Evolutionary conservation across 2,888 invertebrate species (phyloP), one percentile per base, ranked within the genome.

Genomic region (Drosophila demipolita): DNA sequence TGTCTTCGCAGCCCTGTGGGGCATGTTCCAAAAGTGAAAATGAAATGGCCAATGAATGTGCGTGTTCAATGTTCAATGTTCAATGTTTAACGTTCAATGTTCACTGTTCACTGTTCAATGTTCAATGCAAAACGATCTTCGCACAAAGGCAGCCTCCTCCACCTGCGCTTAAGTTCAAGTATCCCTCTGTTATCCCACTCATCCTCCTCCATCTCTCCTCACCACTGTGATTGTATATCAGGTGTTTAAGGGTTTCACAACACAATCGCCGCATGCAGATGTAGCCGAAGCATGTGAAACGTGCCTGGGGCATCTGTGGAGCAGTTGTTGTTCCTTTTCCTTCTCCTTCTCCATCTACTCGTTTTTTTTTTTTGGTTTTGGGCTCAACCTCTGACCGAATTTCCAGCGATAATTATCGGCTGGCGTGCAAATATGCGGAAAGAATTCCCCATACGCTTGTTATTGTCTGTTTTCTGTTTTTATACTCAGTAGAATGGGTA

Each of bases 351-450:
- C 12, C 20, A 20, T 20, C 42, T n/a, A n/a, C 36, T 23, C 5
- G 20, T n/a, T n/a, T 23, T 55, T 50, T 36, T 65, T 59, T 29
- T 29, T 6, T 29, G 5, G 5, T 36, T 73, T 70, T 66, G 60
- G 73, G 71, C 40, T 82, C 91, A 91, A 91, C 92, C 91, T 91
- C 91, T 91, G 91, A 91, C 91, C 92, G 91, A 90, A 90, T 89
- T 89, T 89, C 73, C 53, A 74, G 85, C 81, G 91, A 92, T 91
- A 92, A 91, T 89, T 91, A 91, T 92, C 91, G 87, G 82, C 90
- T 91, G 78, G 91, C 91, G 91, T 91, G 91, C 91, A 91, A 91
- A 91, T 91, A 91, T 91, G 92, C 89, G 89, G 77, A 84, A 82
- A 82, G 77, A 76, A 74, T 77, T 65, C 72, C 71, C 63, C 57